phyloP scores from a whole-genome alignment of 2,797 vertebrate genomes.

The Neoniphon sammara region DNA sequence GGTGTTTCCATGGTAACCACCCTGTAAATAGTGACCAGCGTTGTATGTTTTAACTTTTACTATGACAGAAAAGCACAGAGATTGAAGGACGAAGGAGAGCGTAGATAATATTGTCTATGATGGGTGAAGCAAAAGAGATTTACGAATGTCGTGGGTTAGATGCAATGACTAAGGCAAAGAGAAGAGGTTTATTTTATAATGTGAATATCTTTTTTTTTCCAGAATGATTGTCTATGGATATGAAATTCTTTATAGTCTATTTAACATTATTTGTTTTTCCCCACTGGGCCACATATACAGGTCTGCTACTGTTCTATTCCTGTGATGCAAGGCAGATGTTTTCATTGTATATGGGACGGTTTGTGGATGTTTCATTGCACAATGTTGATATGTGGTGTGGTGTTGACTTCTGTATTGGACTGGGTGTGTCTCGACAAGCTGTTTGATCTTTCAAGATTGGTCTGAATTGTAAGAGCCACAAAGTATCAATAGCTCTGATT shows the following conservation, averaged over 20 bases:
- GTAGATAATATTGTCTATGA: constrained; percentile 55
- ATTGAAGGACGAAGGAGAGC: constrained; percentile 35
- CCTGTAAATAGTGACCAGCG: constrained; percentile 76
- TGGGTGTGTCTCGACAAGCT: constrained; percentile 61
- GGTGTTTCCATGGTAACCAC: constrained; percentile 74
- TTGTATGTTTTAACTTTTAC: constrained; percentile 63
- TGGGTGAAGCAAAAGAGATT: constrained; percentile 61
- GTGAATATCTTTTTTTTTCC: constrained; percentile 74
- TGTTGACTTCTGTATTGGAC: constrained; percentile 69
- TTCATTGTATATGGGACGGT: constrained; percentile 47
- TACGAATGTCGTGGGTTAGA: constrained; percentile 79
- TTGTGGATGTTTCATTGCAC: constrained; percentile 69
- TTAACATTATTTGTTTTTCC: constrained; percentile 65
- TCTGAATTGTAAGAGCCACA: constrained; percentile 54
- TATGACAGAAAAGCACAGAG: constrained; percentile 57
- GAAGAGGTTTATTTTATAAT: constrained; percentile 80
- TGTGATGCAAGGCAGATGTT: constrained; percentile 57
- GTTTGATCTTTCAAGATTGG: constrained; percentile 57
- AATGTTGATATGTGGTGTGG: constrained; percentile 67
- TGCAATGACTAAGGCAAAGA: constrained; percentile 77
- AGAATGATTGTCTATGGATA: constrained; percentile 73
- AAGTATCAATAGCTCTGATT: constrained; percentile 68
- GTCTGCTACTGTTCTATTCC: constrained; percentile 43
- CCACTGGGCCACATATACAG: constrained; percentile 18
- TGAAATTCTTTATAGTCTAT: constrained; percentile 76